Evolutionary conservation across 2,888 invertebrate genomes (phyloP).

Genomic region (Tillus elongatus): DNA sequence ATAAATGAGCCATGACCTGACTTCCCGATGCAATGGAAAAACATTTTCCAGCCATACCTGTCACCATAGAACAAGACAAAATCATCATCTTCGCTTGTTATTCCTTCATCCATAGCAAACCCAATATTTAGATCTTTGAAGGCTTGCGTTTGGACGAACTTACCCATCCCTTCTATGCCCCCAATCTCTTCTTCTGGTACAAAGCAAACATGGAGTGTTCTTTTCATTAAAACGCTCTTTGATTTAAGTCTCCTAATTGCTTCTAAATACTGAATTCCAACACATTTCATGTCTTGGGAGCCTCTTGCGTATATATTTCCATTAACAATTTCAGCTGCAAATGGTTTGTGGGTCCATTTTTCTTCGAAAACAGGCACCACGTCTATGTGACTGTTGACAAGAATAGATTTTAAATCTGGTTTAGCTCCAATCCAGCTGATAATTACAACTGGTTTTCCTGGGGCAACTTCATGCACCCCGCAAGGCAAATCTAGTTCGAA

Average conservation of each 20-base stretch:
- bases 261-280: no score
- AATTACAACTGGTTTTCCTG: conserved; percentile 63
- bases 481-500: conserved; percentile 54
- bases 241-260: no score
- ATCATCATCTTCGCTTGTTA: conserved; percentile 37
- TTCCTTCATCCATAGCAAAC: conserved; percentile 71
- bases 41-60: no score
- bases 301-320: no score
- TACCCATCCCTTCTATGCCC: conserved; percentile 59
- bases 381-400: conserved; percentile 89
- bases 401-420: conserved; percentile 55
- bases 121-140: conserved; percentile 66
- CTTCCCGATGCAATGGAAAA: no score
- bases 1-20: no score
- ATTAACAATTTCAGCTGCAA: no score
- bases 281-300: no score
- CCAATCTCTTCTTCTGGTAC: conserved; percentile 78
- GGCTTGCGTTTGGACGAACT: conserved; percentile 54
- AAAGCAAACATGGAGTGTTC: no score
- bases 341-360: no score
- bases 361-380: conserved; percentile 75
- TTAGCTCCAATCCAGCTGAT: conserved; percentile 70
- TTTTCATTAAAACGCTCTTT: no score
- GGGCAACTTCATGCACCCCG: conserved; percentile 46
- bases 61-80: conserved; percentile 52